Percentiles rank a stretch among this genome's conserved stretches.
Conservation (phyloP, 2,797 vertebrate species). For the Pempheris klunzingeri region DNA sequence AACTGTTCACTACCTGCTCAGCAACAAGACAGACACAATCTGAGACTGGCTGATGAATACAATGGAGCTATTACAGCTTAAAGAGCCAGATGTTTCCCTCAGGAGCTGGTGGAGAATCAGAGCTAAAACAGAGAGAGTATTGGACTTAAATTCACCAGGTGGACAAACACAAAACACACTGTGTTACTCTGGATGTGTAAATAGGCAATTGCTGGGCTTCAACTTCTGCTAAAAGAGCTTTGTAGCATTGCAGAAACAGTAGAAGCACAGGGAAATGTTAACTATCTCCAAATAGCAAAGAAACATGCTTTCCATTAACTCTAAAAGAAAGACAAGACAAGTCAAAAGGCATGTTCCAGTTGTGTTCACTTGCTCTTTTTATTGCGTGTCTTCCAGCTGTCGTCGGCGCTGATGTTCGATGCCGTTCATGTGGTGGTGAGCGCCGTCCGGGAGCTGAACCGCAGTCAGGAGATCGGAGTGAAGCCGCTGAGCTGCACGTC, state of each 20-base stretch:
- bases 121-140: no score
- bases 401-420: conserved; percentile 92
- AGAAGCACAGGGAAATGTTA: no score
- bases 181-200: background rate
- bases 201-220: background rate
- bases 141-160: no score
- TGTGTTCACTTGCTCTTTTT: background rate
- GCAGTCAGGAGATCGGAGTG: conserved; percentile 93
- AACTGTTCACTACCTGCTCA: background rate
- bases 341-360: no score
- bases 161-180: background rate
- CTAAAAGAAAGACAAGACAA: no score
- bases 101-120: background rate
- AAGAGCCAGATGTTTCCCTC: background rate
- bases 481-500: conserved; percentile 90
- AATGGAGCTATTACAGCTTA: no score
- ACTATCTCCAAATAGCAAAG: no score
- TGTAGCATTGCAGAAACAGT: no score
- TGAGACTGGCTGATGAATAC: background rate
- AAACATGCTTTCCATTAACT: no score
- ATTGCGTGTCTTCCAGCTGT: conserved; percentile 80
- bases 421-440: conserved; percentile 93
- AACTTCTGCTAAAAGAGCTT: background rate
- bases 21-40: background rate
- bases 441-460: conserved; percentile 91